Base-by-base conservation (phyloP, 1,140 invertebrate species). In the Dendroctonus ponderosae region DNA sequence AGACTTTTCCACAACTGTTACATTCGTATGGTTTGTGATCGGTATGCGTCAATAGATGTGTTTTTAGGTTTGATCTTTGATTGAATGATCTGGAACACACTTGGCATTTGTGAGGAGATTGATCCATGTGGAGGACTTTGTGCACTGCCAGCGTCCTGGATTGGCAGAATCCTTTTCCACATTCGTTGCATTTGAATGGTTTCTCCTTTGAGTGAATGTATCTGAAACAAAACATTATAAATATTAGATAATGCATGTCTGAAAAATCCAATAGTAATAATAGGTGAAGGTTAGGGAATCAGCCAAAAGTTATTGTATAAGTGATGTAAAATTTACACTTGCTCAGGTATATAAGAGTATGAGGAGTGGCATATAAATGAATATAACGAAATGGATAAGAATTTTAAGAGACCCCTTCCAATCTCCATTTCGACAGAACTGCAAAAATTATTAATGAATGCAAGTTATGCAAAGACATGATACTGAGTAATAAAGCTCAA, bases 201-300 rank as follows among this genome's bases (percentile, higher is more conserved):
- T 97, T 98, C 79, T 97, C 94, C 80, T 97, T 97, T 39, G 92
- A 94, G 80, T 98, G 96, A 69, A 97, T 98, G 78, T 96, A 97
- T 82, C 94, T 97, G 85, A 38, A 86, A 85, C 11, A 58, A 39
- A 56, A 41, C 5, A 48, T 5, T 41, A 50, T 9, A 61, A 37
- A 39, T 50, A 61, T 39, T 5, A 50, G 26, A 26, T 26, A 2
- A 26, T 26, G 26, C 26, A 26, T 26, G 26, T 26, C 26, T 26
- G 26, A 26, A 26, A 26, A 26, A 26, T 26, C 26, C 26, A 26
- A 26, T 26, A 1, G 26, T 26, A n/a, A n/a, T n/a, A n/a, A n/a
- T n/a, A 26, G 26, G 26, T 1, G 26, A 26, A 26, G 3, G 26
- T 26, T 3, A 26, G 26, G 1, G 1, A 26, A 26, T 26, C 26